A percentile compares a stretch with the other conserved stretches of the same genome.
phyloP scores from a whole-genome alignment of 2,113 vertebrate species.

The Astatotilapia flaviijosephi region DNA sequence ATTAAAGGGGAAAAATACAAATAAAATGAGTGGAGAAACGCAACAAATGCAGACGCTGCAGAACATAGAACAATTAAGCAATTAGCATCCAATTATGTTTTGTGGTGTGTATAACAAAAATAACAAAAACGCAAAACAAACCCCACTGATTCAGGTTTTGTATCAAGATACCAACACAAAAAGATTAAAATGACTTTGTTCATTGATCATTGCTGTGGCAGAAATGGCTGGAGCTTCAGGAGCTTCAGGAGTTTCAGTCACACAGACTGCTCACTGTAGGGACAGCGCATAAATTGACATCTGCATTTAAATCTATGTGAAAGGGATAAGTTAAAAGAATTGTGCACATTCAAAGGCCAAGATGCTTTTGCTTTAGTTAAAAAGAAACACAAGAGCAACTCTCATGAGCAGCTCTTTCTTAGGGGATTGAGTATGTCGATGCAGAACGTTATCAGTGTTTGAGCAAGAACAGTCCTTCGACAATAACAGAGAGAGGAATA shows the following conservation, averaged over 20 bases:
- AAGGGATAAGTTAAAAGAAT: not conserved
- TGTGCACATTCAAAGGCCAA: not conserved
- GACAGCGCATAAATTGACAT: not conserved
- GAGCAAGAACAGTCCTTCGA: not conserved
- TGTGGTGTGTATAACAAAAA: not conserved
- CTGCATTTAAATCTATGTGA: not conserved
- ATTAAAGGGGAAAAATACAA: not conserved
- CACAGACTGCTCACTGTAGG: not conserved
- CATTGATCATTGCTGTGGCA: not conserved
- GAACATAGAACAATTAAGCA: not conserved
- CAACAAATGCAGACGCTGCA: not conserved
- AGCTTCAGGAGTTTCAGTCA: not conserved
- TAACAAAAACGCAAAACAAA: not conserved
- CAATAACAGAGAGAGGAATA: not conserved
- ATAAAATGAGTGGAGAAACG: not conserved
- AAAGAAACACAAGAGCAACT: not conserved
- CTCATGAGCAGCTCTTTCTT: not conserved
- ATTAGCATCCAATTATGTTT: not conserved
- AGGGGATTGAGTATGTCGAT: not conserved
- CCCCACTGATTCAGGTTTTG: not conserved
- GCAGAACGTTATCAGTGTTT: not conserved
- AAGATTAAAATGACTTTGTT: not conserved
- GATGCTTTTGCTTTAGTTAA: not conserved
- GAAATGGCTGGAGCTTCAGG: not conserved
- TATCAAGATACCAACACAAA: not conserved